Base-by-base conservation (phyloP, 2,888 invertebrate genomes). In the Augochlorella aurata region DNA sequence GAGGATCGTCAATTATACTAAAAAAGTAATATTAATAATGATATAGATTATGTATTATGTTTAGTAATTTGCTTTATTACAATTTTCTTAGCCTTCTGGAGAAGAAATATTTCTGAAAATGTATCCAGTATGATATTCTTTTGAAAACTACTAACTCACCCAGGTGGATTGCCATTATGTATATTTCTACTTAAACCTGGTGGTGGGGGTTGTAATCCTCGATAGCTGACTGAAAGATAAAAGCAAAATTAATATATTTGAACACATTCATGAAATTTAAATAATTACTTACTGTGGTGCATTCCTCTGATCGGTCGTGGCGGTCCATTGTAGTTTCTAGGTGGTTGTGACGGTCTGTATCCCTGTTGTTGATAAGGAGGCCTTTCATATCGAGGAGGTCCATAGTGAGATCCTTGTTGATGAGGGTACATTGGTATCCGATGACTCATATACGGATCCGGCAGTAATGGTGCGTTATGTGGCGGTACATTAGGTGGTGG, bases 1-100 rank as follows among this genome's bases (percentile, higher is more conserved):
- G 94, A 5, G 98, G 97, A 94, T 98, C 98, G 91, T 97, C 97
- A 87, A 97, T 97, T 80, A 96, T 95, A 88, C 97, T 97, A 93
- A 93, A 83, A 79, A 21, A 38, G 50, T 54, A 66, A 74, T 73
- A 45, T 75, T 5, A 21, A 66, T 45, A 58, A 66, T 24, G 9
- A 38, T 44, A 67, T 45, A n/a, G 12, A 8, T 12, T 29, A n/a
- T 68, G 12, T 29, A 38, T 38, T 4, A 38, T 38, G 38, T 38
- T 38, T 4, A 5, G 38, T 4, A 38, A 38, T 38, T 38, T 38
- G 38, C 38, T 38, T 38, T 38, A 38, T 38, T 38, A 38, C 38
- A 7, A 38, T 38, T 38, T 38, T 38, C 38, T 38, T 38, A 38
- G 38, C 38, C 3, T 38, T 38, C 38, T 38, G 38, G 38, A 38